phyloP scores from a whole-genome alignment of 2,797 vertebrate genomes.

The Eremophila alpestris region DNA sequence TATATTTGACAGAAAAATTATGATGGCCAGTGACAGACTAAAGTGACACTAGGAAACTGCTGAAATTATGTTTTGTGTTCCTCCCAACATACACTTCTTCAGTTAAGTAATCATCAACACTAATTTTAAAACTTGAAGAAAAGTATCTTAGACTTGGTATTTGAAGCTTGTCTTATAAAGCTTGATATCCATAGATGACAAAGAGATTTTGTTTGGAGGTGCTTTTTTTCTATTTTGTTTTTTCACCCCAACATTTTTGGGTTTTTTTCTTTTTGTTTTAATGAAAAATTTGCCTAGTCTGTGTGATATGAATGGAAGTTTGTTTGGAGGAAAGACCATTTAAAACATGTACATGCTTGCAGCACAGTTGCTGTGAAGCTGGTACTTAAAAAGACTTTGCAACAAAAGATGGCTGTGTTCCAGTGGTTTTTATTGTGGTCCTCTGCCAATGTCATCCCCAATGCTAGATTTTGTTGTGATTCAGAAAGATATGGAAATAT shows the following conservation, averaged over 20 bases:
- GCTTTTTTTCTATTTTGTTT: not conserved
- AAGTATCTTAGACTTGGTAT: not conserved
- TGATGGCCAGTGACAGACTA: not conserved
- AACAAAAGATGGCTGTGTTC: not conserved
- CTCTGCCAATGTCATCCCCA: not conserved
- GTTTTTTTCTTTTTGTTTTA: rapidly evolving
- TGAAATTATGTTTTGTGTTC: not conserved
- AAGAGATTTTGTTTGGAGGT: not conserved
- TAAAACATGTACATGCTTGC: not conserved
- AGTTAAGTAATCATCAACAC: not conserved
- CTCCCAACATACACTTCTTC: not conserved
- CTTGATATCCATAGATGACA: not conserved
- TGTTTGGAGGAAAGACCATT: not conserved
- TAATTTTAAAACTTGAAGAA: not conserved
- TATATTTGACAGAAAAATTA: not conserved
- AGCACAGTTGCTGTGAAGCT: not conserved
- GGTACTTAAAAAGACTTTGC: not conserved
- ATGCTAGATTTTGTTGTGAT: not conserved
- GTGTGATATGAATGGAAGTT: not conserved
- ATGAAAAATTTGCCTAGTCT: not conserved
- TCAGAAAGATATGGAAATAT: not conserved
- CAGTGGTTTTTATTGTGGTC: not conserved
- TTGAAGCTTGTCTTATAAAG: not conserved
- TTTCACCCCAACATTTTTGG: rapidly evolving
- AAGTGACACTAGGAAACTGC: not conserved